These are phyloP conservation scores for Gopherus flavomarginatus DNA, from an alignment of 2,113 vertebrate species.

Conservation along the genomic window DNA sequence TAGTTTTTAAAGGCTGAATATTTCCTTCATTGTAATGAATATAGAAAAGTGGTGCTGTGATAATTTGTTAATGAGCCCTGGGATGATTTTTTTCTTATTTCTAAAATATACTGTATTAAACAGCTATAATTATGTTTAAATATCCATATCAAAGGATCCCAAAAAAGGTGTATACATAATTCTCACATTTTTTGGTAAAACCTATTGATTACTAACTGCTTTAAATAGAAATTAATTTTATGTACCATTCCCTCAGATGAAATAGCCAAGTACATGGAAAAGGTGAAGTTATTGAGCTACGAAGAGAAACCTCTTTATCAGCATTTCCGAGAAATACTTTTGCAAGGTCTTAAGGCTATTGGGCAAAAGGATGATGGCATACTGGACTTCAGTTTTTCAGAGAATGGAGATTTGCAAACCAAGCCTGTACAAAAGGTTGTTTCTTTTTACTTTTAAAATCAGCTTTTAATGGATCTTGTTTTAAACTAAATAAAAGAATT, in stretches of 20 bases:
- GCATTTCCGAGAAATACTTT: conserved; percentile 86
- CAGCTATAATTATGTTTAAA: conserved; percentile 49
- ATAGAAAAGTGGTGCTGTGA: conserved; percentile 33
- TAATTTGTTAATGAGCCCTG: conserved; percentile 40
- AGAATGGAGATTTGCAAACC: conserved; percentile 69
- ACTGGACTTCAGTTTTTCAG: conserved; percentile 81
- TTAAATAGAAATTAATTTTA: conserved; percentile 41
- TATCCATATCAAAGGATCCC: conserved; percentile 28
- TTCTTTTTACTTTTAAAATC: background rate
- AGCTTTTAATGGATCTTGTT: conserved; percentile 14
- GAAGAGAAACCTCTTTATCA: conserved; percentile 88
- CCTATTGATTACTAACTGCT: conserved; percentile 24
- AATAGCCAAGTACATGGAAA: conserved; percentile 90
- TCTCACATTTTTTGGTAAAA: conserved; percentile 12
- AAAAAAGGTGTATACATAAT: conserved; percentile 7
- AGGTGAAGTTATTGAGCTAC: conserved; percentile 86
- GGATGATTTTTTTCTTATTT: conserved; percentile 28
- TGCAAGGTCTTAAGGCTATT: conserved; percentile 86
- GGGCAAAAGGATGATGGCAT: conserved; percentile 85
- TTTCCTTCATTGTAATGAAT: conserved; percentile 22
- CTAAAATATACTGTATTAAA: conserved; percentile 11
- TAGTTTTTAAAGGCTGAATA: background rate
- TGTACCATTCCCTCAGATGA: conserved; percentile 83
- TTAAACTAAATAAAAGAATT: background rate
- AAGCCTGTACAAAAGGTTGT: conserved; percentile 74